phyloP scores from a whole-genome alignment of 2,113 vertebrate species.

The Aegithalos caudatus region DNA sequence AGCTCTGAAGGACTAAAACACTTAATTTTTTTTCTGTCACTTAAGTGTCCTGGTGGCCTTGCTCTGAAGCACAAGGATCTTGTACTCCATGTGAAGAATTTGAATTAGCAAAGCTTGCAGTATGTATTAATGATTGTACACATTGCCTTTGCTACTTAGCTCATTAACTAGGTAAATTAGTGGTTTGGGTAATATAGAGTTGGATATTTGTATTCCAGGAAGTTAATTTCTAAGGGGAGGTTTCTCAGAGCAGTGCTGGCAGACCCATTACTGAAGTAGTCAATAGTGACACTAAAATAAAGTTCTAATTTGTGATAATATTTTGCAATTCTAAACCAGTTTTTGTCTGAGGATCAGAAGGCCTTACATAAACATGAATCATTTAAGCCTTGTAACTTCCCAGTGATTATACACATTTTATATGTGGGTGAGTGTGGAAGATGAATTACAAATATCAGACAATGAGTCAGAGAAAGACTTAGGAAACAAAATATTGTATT shows the following conservation, averaged over 20 bases:
- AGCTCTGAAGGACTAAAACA: neutral
- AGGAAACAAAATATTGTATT: neutral
- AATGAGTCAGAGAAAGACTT: slow-evolving; percentile 28
- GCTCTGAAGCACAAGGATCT: neutral
- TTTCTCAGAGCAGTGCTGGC: slow-evolving; percentile 31
- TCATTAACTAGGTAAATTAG: slow-evolving; percentile 27
- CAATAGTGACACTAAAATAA: slow-evolving; percentile 35
- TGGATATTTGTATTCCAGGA: slow-evolving; percentile 31
- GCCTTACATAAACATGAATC: slow-evolving; percentile 59
- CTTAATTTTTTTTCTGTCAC: neutral
- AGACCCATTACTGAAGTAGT: neutral
- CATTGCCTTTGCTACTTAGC: neutral
- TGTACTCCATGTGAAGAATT: neutral
- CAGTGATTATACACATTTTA: neutral
- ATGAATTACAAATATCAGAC: slow-evolving; percentile 58
- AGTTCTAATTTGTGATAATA: slow-evolving; percentile 52
- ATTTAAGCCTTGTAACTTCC: slow-evolving; percentile 38
- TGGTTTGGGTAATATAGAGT: neutral
- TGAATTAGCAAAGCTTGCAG: neutral
- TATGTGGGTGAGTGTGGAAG: slow-evolving; percentile 36
- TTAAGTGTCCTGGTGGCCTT: neutral
- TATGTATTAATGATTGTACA: slow-evolving; percentile 12
- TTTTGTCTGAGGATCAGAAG: slow-evolving; percentile 41
- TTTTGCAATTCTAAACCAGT: slow-evolving; percentile 32
- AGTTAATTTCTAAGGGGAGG: slow-evolving; percentile 23